phyloP scores from a whole-genome alignment of 2,888 invertebrate species.

The Thelaira solivaga region DNA sequence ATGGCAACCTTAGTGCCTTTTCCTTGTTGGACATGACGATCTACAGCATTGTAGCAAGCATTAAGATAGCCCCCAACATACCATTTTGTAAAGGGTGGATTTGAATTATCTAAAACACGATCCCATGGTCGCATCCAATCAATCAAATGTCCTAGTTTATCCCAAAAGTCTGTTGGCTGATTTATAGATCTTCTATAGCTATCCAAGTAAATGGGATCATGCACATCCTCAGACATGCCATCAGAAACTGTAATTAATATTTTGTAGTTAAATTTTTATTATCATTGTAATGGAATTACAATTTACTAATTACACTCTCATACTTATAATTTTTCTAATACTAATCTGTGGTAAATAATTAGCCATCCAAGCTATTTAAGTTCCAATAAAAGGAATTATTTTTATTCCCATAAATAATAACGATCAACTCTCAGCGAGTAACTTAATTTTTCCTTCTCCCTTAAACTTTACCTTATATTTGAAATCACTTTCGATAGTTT shows the following conservation, averaged over 20 bases:
- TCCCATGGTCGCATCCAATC: slow-evolving; percentile 92
- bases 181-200: slow-evolving; percentile 83
- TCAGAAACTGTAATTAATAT: slow-evolving; percentile 55
- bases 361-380: too few relatives aligned
- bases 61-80: slow-evolving; percentile 91
- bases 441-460: too few relatives aligned
- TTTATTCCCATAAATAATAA: too few relatives aligned
- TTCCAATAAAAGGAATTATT: too few relatives aligned
- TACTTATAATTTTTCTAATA: too few relatives aligned
- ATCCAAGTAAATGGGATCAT: slow-evolving; percentile 80
- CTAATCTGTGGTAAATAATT: too few relatives aligned
- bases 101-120: slow-evolving; percentile 88
- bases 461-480: too few relatives aligned
- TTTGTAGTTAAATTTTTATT: too few relatives aligned
- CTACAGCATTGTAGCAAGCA: slow-evolving; percentile 94
- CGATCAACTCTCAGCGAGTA: too few relatives aligned
- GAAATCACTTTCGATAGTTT: too few relatives aligned
- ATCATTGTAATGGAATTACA: too few relatives aligned
- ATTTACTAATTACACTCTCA: too few relatives aligned
- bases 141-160: slow-evolving; percentile 84
- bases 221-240: slow-evolving; percentile 68
- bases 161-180: slow-evolving; percentile 91
- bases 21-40: slow-evolving; percentile 90
- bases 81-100: slow-evolving; percentile 94
- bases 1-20: slow-evolving; percentile 87